Base-by-base conservation (phyloP, 2,113 vertebrate species). In the Ceuthmochares aereus region DNA sequence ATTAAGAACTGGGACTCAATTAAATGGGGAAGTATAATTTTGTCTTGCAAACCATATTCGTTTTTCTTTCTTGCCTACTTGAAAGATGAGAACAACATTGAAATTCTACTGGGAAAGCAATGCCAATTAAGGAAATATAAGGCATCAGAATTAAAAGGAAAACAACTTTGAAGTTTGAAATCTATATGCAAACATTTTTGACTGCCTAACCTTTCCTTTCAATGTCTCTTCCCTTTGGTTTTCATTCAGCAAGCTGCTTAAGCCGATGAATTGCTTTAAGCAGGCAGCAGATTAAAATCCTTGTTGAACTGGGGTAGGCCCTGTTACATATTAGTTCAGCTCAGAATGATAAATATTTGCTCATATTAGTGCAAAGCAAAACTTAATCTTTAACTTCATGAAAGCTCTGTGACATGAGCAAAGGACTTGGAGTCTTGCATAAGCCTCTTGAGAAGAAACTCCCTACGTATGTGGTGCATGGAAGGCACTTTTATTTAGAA, bases 271-370 rank as follows among this genome's bases (percentile, higher is more conserved):
- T 93, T 60, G 27, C n/a, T 58, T 84, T 59, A 75, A 79, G n/a
- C 14, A 37, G 52, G 56, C 34, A 87, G 47, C 27, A 72, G 47
- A 37, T 77, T 47, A 59, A 87, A 91, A 90, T 59, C 58, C 49
- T 80, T 80, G 25, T 69, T 67, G 81, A 63, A 42, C 14, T 66
- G 37, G 23, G 7, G 19, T 69, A 82, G 52, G 66, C 54, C 56
- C 47, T 78, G 52, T 72, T 59, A 54, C 27, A 3, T 69, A 54
- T 66, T 77, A 90, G 36, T 56, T 83, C 66, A 66, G 9, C 22
- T 91, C 67, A 89, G 36, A 89, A 66, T 75, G 54, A 91, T 64
- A 94, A 89, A 80, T 83, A 95, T 83, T 96, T 96, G 30, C 58
- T 87, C 10, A 1, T 64, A 68, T 52, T 62, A 81, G 34, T 14